Conservation (phyloP, 2,797 vertebrate genomes). For the Phylloscopus collybita region DNA sequence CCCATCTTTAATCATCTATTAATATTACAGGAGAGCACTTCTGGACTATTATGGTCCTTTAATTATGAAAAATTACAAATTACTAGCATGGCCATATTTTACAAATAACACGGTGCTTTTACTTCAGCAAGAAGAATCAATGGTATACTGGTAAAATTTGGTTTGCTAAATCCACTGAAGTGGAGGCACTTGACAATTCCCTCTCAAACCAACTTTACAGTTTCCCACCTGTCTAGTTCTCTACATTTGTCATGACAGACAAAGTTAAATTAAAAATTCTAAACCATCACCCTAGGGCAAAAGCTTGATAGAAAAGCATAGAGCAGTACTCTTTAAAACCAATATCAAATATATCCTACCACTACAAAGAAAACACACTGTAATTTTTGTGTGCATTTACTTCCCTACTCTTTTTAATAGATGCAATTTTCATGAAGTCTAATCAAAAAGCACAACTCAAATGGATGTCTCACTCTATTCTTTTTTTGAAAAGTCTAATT, state of each 20-base stretch:
- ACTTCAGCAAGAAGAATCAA: not conserved
- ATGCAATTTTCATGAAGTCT: constrained; percentile 43
- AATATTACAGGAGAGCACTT: not conserved
- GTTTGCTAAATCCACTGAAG: not conserved
- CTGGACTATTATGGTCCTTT: not conserved
- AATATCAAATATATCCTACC: constrained; percentile 6
- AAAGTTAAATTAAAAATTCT: constrained; percentile 58
- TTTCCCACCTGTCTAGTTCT: constrained; percentile 27
- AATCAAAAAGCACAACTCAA: constrained; percentile 45
- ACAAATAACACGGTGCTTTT: not conserved
- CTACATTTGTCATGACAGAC: constrained; percentile 20
- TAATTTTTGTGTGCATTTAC: constrained; percentile 16
- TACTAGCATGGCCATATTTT: not conserved
- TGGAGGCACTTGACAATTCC: not conserved
- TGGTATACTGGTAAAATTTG: not conserved
- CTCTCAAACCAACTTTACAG: constrained; percentile 6
- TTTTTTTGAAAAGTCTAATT: constrained; percentile 60
- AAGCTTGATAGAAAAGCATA: not conserved
- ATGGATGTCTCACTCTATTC: constrained; percentile 10
- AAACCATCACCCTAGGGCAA: constrained; percentile 33
- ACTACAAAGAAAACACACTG: not conserved
- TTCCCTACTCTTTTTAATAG: constrained; percentile 25
- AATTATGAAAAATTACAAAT: not conserved
- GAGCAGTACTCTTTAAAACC: constrained; percentile 12
- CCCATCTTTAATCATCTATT: not conserved